Conservation (phyloP, 2,113 vertebrate species). For the Oryzias woworae region DNA sequence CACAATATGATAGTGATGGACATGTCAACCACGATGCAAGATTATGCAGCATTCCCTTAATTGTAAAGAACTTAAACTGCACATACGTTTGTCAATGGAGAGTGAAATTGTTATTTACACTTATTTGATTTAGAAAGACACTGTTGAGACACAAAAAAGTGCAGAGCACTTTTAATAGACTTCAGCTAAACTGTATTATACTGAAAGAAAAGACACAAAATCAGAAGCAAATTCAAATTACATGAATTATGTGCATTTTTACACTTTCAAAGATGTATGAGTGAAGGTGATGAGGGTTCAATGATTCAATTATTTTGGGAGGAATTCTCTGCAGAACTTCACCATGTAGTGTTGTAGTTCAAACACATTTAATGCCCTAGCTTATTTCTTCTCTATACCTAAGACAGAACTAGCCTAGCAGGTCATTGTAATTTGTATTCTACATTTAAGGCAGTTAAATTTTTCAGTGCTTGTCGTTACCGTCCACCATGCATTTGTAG, state of each 20-base stretch:
- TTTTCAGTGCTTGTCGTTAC: too few relatives aligned
- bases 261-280: constrained; percentile 66
- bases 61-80: neutral
- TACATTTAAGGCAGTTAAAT: too few relatives aligned
- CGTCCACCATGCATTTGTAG: too few relatives aligned
- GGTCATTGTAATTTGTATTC: too few relatives aligned
- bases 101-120: neutral
- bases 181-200: constrained; percentile 41
- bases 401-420: too few relatives aligned
- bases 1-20: neutral
- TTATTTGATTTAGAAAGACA: constrained; percentile 26
- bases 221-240: constrained; percentile 62
- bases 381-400: too few relatives aligned
- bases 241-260: constrained; percentile 80
- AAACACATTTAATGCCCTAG: too few relatives aligned
- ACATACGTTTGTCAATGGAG: neutral
- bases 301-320: constrained; percentile 30
- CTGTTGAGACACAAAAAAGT: constrained; percentile 23
- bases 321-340: constrained; percentile 24
- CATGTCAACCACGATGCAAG: constrained; percentile 3
- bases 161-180: constrained; percentile 56
- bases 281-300: constrained; percentile 42
- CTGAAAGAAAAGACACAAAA: constrained; percentile 51
- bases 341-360: too few relatives aligned
- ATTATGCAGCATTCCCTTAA: neutral